These are phyloP conservation scores for Scelioninae gen. 2 DNA, from an alignment of 2,888 invertebrate species.

Conservation along the genomic window DNA sequence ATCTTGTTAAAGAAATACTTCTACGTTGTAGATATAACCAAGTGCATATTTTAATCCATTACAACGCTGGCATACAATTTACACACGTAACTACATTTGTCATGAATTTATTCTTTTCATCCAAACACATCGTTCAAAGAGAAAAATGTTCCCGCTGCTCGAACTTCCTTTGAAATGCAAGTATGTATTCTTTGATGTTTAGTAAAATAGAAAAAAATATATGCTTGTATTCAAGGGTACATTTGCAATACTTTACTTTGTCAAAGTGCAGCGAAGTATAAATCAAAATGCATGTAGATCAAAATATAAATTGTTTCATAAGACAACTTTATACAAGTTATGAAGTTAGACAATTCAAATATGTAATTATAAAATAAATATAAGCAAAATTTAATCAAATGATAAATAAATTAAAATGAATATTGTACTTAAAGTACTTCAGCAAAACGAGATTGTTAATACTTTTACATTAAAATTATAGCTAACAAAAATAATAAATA, in stretches of 20 bases:
- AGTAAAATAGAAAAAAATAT: conserved; percentile 40
- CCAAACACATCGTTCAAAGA: conserved; percentile 44
- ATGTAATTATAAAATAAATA: conserved; percentile 25
- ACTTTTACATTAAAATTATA: conserved; percentile 6
- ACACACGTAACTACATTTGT: conserved; percentile 27
- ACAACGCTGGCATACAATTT: conserved; percentile 48
- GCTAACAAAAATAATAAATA: neutral
- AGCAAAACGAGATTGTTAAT: conserved; percentile 12
- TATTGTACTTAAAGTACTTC: neutral
- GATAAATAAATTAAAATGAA: neutral
- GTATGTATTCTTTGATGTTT: conserved; percentile 39
- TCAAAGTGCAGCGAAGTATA: conserved; percentile 58
- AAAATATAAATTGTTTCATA: conserved; percentile 38
- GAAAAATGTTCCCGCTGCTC: conserved; percentile 64
- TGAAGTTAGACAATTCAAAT: conserved; percentile 30
- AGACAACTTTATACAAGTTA: conserved; percentile 21
- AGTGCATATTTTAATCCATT: conserved; percentile 57
- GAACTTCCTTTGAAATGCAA: conserved; percentile 61
- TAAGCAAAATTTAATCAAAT: conserved; percentile 12
- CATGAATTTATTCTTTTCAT: conserved; percentile 41
- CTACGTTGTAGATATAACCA: conserved; percentile 58
- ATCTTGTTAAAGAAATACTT: conserved; percentile 19
- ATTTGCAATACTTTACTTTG: conserved; percentile 44
- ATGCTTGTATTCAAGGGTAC: conserved; percentile 46
- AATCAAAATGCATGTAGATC: conserved; percentile 53